Evolutionary conservation across 2,797 vertebrate genomes (phyloP), one percentile per base, ranked within the genome.

Genomic region (Takifugu rubripes): DNA sequence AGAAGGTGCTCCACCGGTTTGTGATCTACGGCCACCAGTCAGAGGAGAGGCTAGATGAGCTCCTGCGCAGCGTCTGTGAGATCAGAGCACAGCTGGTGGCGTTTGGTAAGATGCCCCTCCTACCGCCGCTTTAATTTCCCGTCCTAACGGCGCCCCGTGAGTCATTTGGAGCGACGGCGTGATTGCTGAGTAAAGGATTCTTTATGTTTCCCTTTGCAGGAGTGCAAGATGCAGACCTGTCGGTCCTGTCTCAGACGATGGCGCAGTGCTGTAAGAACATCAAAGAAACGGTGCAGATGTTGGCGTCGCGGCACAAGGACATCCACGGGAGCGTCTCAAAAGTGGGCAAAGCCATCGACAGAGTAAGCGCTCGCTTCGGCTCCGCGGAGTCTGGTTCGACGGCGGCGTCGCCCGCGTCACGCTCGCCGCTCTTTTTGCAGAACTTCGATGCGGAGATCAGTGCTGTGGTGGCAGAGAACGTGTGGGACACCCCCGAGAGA

Each of bases 391-490:
- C 24, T 56, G 0, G 7, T 48, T 53, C 59, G 1, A 0, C 0
- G 14, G 42, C 25, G 9, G 31, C 21, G 21, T 1, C 21, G 14
- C 12, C 16, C 42, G 25, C 10, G 26, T 68, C 9, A 65, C 25
- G 3, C 55, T 9, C 56, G n/a, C 26, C 5, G 1, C 68, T 0
- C 5, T 46, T 50, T 68, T 47, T 79, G n/a, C 82, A 95, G 94
- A 95, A 95, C 76, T 96, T 96, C 40, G 94, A 96, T 72, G 93
- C 94, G 5, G 94, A 95, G 74, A 92, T 95, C 63, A 95, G 94
- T 45, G 92, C 93, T 5, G 93, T 96, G 46, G 94, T 95, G 58
- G 93, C 93, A 1, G 93, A 94, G 45, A 92, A 92, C 0, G 93
- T 95, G 57, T 95, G 94, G 94, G 94, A 95, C 68, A 93, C 93